phyloP scores from a whole-genome alignment of 2,797 vertebrate genomes.

The Atherinosoma microstoma region DNA sequence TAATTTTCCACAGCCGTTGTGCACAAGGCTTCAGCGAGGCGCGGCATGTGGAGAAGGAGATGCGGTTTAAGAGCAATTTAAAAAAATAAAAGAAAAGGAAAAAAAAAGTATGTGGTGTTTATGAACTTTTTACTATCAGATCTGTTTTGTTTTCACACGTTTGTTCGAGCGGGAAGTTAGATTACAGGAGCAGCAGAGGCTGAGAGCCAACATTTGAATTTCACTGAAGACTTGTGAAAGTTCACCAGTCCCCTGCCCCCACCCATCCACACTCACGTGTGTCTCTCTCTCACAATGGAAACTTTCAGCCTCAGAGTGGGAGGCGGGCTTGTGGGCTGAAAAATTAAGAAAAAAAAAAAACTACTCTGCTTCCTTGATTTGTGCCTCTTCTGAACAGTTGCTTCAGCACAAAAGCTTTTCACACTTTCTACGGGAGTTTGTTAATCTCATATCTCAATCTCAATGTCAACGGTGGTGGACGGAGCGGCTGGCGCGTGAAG shows the following conservation, averaged over 20 bases:
- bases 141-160: not conserved
- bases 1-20: conserved; percentile 83
- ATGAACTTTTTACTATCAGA: conserved; percentile 14
- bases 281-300: conserved; percentile 86
- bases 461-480: conserved; percentile 50
- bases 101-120: conserved; percentile 48
- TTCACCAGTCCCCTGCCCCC: conserved; percentile 66
- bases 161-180: not conserved
- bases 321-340: conserved; percentile 68
- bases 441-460: conserved; percentile 34
- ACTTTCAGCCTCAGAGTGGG: conserved; percentile 83
- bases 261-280: conserved; percentile 75
- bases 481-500: conserved; percentile 47
- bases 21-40: conserved; percentile 64
- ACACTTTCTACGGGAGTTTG: conserved; percentile 54
- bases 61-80: conserved; percentile 31
- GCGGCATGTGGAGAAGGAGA: conserved; percentile 61
- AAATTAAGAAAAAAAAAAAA: conserved; percentile 5
- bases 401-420: conserved; percentile 61
- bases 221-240: conserved; percentile 68
- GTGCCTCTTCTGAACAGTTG: conserved; percentile 75
- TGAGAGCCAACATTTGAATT: conserved; percentile 39
- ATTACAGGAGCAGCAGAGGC: conserved; percentile 12
- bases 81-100: not conserved
- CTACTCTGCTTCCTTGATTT: conserved; percentile 77